Conservation (phyloP, 2,113 vertebrate species). For the Leucoraja erinaceus region DNA sequence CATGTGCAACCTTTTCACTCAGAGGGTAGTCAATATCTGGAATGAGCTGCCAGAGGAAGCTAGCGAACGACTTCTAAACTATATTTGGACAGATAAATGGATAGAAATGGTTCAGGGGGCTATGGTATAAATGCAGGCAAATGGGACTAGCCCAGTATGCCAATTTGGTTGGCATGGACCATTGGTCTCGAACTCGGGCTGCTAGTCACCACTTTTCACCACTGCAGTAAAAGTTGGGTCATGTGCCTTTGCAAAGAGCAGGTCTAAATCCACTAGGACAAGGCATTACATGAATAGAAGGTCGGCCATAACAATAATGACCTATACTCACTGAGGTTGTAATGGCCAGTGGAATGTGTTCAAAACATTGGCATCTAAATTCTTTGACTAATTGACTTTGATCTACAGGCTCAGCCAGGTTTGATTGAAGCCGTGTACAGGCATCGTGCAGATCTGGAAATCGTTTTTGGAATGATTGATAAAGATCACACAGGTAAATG, state of each 20-base stretch:
- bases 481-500: slow-evolving; percentile 81
- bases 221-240: background rate
- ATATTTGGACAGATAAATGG: too few relatives aligned
- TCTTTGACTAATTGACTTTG: background rate
- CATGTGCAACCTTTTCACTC: too few relatives aligned
- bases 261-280: background rate
- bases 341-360: background rate
- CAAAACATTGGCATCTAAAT: background rate
- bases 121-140: too few relatives aligned
- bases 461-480: slow-evolving; percentile 90
- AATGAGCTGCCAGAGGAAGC: too few relatives aligned
- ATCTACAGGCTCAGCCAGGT: slow-evolving; percentile 66
- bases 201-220: too few relatives aligned
- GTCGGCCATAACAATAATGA: background rate
- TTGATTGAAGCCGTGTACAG: slow-evolving; percentile 80
- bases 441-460: slow-evolving; percentile 82
- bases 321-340: background rate
- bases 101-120: too few relatives aligned
- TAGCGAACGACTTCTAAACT: too few relatives aligned
- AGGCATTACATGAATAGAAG: background rate
- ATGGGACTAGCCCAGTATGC: too few relatives aligned
- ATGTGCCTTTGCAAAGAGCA: background rate
- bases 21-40: too few relatives aligned
- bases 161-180: too few relatives aligned
- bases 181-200: too few relatives aligned